Base-by-base conservation (phyloP, 2,797 vertebrate genomes). In the Tarsius wallacei region DNA sequence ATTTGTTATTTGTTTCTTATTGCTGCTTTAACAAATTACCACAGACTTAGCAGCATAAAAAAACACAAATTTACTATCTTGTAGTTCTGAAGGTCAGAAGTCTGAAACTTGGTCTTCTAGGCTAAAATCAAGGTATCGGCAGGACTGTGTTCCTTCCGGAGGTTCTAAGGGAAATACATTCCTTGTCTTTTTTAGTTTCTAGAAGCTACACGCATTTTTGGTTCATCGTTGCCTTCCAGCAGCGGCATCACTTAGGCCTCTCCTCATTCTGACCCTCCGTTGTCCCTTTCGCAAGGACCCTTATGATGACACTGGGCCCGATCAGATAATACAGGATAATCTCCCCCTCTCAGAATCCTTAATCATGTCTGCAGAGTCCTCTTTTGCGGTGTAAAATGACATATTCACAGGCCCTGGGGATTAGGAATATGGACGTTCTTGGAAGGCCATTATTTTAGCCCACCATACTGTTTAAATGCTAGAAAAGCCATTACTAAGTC, bases 401-500 rank as follows among this genome's bases (percentile, higher is more conserved):
- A 61, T 7, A 14, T n/a, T 70, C 74, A 76, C 10, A 53, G n/a
- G n/a, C n/a, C 77, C 89, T 70, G 15, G 76, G 81, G 49, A 78
- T 42, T 36, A 83, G 33, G 59, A 90, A 87, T 16, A 17, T 26
- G 16, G 17, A 47, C 51, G 14, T 74, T n/a, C 51, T 24, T 31
- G 3, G 63, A 53, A 17, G 28, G 49, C 4, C 36, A 6, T 87
- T 31, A 31, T 59, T 78, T 90, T 7, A 86, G 87, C 16, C 51
- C 51, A 28, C 33, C 28, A 63, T 15, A 36, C 7, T 64, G 12
- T 10, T 42, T 49, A 92, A 42, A 17, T n/a, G 21, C 61, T 89
- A 66, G 74, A 81, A 81, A 86, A 87, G 16, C 19, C 73, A 87
- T 94, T 55, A 33, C 55, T 59, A 80, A 90, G 84, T 81, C 26